A percentile compares a stretch with the other conserved stretches of the same genome.
Conservation (phyloP, 1,140 invertebrate genomes). For the Anastrepha obliqua region DNA sequence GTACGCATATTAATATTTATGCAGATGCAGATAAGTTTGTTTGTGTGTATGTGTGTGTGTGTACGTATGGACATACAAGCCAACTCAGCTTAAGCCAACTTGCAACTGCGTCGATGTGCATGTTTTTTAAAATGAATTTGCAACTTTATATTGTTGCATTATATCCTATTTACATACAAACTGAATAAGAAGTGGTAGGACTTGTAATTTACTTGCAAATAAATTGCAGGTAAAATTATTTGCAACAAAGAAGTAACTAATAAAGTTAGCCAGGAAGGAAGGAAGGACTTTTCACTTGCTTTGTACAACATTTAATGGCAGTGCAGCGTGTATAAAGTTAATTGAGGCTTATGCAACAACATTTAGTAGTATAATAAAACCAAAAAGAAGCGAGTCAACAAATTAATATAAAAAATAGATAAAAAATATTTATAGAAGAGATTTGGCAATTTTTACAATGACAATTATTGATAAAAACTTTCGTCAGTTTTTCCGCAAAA, state of each 20-base stretch:
- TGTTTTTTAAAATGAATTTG: conserved; percentile 6
- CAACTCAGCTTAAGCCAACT: not conserved
- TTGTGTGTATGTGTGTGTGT: not conserved
- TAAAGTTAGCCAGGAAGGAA: conserved; percentile 36
- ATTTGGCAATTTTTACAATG: too few relatives aligned
- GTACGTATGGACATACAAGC: not conserved
- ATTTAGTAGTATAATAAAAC: too few relatives aligned
- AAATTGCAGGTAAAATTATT: not conserved
- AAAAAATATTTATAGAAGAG: too few relatives aligned
- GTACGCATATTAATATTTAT: too few relatives aligned
- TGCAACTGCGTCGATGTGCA: not conserved
- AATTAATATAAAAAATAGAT: too few relatives aligned
- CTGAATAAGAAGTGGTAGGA: not conserved
- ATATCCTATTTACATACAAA: not conserved
- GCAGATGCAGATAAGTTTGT: not conserved
- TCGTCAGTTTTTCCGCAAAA: too few relatives aligned
- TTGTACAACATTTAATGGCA: not conserved
- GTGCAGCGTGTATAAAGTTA: not conserved
- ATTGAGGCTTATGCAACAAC: not conserved
- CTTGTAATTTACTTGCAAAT: not conserved
- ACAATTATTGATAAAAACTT: too few relatives aligned
- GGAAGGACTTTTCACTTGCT: conserved; percentile 43
- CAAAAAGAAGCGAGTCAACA: too few relatives aligned
- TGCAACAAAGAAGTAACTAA: conserved; percentile 16
- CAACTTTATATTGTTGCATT: conserved; percentile 12